Evolutionary conservation across 2,888 invertebrate species (phyloP).

Genomic region (Eupithecia dodoneata): DNA sequence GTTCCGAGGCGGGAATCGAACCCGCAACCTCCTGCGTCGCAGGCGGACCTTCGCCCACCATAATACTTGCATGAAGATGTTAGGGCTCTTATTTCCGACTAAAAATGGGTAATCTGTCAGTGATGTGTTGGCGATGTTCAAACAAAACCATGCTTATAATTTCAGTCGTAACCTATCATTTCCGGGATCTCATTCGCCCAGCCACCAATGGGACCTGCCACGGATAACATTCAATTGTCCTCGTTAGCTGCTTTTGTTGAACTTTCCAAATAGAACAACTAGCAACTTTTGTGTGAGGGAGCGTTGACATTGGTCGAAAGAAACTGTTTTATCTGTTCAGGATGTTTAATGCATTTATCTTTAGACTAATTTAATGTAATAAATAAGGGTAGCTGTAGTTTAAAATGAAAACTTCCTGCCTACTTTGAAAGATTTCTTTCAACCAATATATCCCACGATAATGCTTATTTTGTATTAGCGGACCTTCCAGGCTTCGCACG

Average conservation of each 20-base stretch:
- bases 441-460: neutral
- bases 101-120: too few species aligned
- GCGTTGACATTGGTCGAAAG: neutral
- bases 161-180: slow-evolving; percentile 11
- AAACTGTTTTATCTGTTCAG: neutral
- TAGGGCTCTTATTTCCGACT: too few species aligned
- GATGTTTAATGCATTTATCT: neutral
- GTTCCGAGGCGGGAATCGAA: too few species aligned
- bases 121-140: neutral
- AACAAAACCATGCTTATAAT: neutral
- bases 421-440: neutral
- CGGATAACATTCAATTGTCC: slow-evolving; percentile 31
- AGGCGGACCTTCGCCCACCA: too few species aligned
- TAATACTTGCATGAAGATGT: too few species aligned
- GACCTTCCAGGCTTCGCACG: too few species aligned
- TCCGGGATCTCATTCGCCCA: slow-evolving; percentile 3
- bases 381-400: neutral
- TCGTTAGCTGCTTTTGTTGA: slow-evolving; percentile 18
- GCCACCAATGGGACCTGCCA: slow-evolving; percentile 12
- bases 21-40: too few species aligned
- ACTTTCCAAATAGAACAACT: neutral
- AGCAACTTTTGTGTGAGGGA: slow-evolving; percentile 2
- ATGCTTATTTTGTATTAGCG: neutral
- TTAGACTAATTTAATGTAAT: neutral
- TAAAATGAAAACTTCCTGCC: neutral